Conservation (phyloP, 2,888 invertebrate genomes). For the Eupelmus urozonus region DNA sequence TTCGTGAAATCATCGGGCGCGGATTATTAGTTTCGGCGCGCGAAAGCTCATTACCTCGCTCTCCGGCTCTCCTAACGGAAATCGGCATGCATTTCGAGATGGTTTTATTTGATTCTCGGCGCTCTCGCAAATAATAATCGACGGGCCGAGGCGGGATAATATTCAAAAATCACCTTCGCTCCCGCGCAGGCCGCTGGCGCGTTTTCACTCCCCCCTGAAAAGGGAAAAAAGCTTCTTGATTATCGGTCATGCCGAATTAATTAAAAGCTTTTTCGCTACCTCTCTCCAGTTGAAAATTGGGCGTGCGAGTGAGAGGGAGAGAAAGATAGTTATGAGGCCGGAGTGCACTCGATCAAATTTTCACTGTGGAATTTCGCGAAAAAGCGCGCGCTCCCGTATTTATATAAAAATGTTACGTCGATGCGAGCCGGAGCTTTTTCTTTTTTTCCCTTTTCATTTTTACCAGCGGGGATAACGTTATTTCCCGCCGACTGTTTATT, state of each 20-base stretch:
- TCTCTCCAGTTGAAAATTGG: background rate
- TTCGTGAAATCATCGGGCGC: background rate
- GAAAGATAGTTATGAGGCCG: too few relatives aligned
- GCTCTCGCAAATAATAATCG: background rate
- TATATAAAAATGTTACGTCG: background rate
- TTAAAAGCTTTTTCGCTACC: background rate
- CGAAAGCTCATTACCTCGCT: background rate
- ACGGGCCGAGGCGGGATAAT: background rate
- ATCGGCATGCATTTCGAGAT: background rate
- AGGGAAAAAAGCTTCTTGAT: constrained; percentile 5
- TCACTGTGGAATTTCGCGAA: background rate
- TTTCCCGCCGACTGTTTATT: background rate
- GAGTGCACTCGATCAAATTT: constrained; percentile 16
- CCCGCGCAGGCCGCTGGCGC: background rate
- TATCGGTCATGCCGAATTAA: constrained; percentile 14
- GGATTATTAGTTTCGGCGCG: background rate
- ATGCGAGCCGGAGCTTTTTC: background rate
- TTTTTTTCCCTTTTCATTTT: background rate
- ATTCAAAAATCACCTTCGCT: background rate
- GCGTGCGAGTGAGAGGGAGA: constrained; percentile 7
- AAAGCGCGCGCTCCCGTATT: background rate
- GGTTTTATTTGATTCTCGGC: background rate
- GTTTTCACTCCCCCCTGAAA: background rate
- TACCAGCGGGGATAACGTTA: too few relatives aligned
- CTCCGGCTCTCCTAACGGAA: too few relatives aligned